A percentile compares a stretch with the other conserved stretches of the same genome.
phyloP scores from a whole-genome alignment of 2,113 vertebrate genomes.

The Acrocephalus arundinaceus region DNA sequence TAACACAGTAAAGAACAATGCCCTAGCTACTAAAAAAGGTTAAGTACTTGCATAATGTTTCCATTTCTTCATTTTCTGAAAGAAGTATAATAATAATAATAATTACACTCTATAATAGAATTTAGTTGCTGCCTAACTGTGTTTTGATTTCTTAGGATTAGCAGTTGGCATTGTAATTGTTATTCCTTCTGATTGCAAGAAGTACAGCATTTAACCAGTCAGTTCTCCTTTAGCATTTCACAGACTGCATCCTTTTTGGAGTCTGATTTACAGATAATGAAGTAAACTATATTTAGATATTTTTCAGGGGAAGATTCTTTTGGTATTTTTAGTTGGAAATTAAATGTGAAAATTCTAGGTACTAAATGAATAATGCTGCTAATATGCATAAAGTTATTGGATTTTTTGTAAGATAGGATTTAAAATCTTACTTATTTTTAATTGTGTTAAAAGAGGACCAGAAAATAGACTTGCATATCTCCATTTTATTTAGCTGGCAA shows the following conservation, averaged over 20 bases:
- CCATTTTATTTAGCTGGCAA: neutral
- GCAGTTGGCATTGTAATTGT: slow-evolving; percentile 19
- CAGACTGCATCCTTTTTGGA: neutral
- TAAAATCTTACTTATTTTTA: neutral
- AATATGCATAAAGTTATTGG: neutral
- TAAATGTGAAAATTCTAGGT: slow-evolving; percentile 20
- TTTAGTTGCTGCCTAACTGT: slow-evolving; percentile 56
- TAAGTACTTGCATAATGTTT: slow-evolving; percentile 10
- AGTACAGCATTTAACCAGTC: neutral
- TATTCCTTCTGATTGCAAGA: slow-evolving; percentile 53
- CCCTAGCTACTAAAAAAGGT: slow-evolving; percentile 7
- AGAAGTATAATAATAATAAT: slow-evolving; percentile 64
- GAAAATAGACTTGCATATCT: neutral
- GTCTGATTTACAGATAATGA: slow-evolving; percentile 66
- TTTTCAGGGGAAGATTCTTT: slow-evolving; percentile 34
- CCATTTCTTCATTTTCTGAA: slow-evolving; percentile 43
- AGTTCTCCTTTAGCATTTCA: neutral
- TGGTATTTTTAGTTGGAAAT: slow-evolving; percentile 48
- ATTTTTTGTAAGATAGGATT: neutral
- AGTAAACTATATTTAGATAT: slow-evolving; percentile 68
- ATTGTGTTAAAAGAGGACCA: neutral
- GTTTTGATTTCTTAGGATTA: slow-evolving; percentile 70
- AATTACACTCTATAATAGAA: slow-evolving; percentile 61
- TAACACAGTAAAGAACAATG: slow-evolving; percentile 22
- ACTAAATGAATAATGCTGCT: slow-evolving; percentile 21